phyloP scores from a whole-genome alignment of 1,140 invertebrate genomes.

The Drosophila pallidifrons region DNA sequence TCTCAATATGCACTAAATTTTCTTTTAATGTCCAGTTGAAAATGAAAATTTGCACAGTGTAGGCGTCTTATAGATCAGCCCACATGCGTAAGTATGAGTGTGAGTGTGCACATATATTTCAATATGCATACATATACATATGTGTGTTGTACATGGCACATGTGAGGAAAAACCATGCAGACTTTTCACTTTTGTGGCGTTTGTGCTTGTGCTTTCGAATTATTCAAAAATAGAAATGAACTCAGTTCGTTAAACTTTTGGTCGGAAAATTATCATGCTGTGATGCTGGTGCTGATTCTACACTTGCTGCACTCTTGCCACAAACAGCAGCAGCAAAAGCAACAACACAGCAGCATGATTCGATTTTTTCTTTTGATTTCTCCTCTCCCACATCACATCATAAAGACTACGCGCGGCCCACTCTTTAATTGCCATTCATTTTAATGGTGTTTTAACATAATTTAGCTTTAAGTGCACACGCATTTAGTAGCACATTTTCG shows the following conservation, averaged over 20 bases:
- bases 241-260: conserved; percentile 85
- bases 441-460: conserved; percentile 43
- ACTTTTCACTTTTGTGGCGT: conserved; percentile 73
- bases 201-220: conserved; percentile 64
- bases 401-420: conserved; percentile 10
- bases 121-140: not conserved
- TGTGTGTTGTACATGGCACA: conserved; percentile 51
- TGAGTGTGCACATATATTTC: not conserved
- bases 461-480: conserved; percentile 42
- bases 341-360: conserved; percentile 29
- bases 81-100: conserved; percentile 2
- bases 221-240: conserved; percentile 85
- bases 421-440: conserved; percentile 59
- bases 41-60: conserved; percentile 75
- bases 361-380: conserved; percentile 37
- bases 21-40: conserved; percentile 44
- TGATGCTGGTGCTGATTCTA: conserved; percentile 36
- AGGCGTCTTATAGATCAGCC: conserved; percentile 66
- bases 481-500: conserved; percentile 44
- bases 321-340: not conserved
- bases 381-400: not conserved
- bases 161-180: conserved; percentile 65
- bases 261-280: conserved; percentile 69
- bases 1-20: conserved; percentile 42
- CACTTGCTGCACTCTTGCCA: conserved; percentile 36